Conservation (phyloP, 2,888 invertebrate species). For the Archips xylosteana region DNA sequence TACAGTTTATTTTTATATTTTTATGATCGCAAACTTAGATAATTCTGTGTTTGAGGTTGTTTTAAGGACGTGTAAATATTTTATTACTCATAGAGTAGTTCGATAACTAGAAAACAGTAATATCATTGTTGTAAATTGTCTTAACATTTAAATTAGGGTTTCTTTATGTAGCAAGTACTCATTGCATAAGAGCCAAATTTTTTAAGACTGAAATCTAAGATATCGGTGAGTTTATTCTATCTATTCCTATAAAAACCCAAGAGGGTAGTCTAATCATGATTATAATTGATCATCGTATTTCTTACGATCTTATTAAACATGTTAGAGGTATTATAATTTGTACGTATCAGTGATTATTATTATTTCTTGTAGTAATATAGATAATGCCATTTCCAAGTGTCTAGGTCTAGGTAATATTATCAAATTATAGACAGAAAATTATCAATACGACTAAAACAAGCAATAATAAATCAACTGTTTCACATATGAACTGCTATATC, state of each 20-base stretch:
- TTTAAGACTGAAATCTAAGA: conserved; percentile 79
- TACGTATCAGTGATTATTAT: conserved; percentile 18
- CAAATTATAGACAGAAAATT: conserved; percentile 5
- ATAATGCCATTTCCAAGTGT: conserved; percentile 20
- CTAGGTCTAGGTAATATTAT: not conserved
- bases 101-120: conserved; percentile 27
- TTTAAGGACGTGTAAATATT: conserved; percentile 44
- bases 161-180: conserved; percentile 69
- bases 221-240: conserved; percentile 62
- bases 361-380: conserved; percentile 20
- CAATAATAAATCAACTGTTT: conserved; percentile 34
- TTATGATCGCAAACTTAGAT: conserved; percentile 58
- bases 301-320: conserved; percentile 19
- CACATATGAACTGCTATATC: conserved; percentile 20
- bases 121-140: conserved; percentile 37
- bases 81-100: conserved; percentile 29
- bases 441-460: conserved; percentile 23
- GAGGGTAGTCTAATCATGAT: conserved; percentile 25
- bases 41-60: conserved; percentile 55
- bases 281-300: conserved; percentile 18
- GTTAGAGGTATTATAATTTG: conserved; percentile 20
- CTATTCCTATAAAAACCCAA: conserved; percentile 35
- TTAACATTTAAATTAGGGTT: conserved; percentile 48
- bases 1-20: conserved; percentile 60
- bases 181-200: conserved; percentile 81